These are phyloP conservation scores for Sclerurus mexicanus DNA, from an alignment of 2,113 vertebrate species.

Conservation along the genomic window DNA sequence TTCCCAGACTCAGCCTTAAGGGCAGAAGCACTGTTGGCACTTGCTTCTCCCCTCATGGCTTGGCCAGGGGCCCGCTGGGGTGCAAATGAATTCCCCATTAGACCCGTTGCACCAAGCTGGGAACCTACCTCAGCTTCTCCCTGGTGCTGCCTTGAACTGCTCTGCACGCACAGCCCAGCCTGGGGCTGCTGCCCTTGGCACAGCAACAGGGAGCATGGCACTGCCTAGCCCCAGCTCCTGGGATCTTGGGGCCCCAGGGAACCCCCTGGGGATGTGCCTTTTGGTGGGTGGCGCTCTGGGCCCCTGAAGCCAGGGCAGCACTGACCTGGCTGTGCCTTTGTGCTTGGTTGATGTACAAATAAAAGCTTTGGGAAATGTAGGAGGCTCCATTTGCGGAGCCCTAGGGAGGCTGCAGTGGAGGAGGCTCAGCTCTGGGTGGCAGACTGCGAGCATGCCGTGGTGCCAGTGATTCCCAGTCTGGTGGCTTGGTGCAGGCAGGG, in stretches of 20 bases:
- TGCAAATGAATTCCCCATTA: accelerated
- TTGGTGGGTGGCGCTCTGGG: not conserved
- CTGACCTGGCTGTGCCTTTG: not conserved
- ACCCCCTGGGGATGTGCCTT: not conserved
- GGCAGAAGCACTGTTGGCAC: not conserved
- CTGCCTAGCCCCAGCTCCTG: accelerated
- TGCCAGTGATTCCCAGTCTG: accelerated
- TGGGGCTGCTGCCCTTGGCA: accelerated
- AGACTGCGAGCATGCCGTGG: accelerated
- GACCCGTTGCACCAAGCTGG: not conserved
- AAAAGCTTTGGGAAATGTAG: not conserved
- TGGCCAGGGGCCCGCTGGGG: not conserved
- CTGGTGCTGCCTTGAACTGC: not conserved
- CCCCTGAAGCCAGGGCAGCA: accelerated
- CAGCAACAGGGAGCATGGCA: accelerated
- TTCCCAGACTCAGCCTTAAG: not conserved
- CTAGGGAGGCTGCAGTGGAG: not conserved
- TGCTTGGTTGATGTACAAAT: not conserved
- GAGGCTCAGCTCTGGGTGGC: not conserved
- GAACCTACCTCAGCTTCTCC: not conserved
- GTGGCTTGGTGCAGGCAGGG: accelerated
- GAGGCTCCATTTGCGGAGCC: not conserved
- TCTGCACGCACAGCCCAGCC: accelerated
- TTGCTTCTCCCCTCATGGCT: not conserved
- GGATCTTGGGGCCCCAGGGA: not conserved